Percentiles rank a stretch among this genome's conserved stretches.
phyloP scores from a whole-genome alignment of 2,113 vertebrate species.

The Gymnocephalus cernua region DNA sequence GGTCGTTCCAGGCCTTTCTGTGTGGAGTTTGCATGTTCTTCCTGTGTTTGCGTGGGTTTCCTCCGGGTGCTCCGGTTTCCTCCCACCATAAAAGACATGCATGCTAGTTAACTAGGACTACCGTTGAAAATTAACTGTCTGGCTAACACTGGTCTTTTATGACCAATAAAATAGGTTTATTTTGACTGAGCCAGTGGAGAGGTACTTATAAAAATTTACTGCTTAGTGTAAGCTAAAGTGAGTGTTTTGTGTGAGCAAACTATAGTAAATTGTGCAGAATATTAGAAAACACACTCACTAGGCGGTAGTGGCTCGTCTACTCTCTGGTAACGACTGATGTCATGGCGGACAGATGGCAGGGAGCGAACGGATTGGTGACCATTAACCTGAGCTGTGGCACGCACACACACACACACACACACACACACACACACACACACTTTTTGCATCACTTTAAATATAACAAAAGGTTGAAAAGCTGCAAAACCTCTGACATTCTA shows the following conservation, averaged over 20 bases:
- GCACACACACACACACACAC: background rate
- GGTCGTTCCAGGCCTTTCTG: no score
- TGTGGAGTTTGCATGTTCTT: no score
- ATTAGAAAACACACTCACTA: constrained; percentile 84
- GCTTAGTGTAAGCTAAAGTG: background rate
- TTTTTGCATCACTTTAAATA: background rate
- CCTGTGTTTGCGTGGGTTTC: no score
- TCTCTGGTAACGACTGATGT: constrained; percentile 95
- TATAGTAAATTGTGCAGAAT: background rate
- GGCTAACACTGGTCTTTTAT: no score
- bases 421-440: background rate
- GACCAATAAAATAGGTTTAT: background rate
- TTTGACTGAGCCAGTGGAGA: background rate
- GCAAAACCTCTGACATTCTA: no score
- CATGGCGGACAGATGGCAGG: constrained; percentile 93
- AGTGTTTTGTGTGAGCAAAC: background rate
- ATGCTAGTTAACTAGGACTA: no score
- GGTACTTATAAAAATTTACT: background rate
- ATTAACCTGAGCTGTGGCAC: constrained; percentile 83
- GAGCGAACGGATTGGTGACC: constrained; percentile 90
- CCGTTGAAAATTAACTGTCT: no score
- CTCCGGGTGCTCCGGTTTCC: no score
- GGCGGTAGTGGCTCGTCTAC: constrained; percentile 96
- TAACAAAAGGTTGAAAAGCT: background rate
- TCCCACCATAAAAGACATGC: no score